Percentiles rank a stretch among this genome's conserved stretches.
phyloP scores from a whole-genome alignment of 2,797 vertebrate species.

The Allobates femoralis region DNA sequence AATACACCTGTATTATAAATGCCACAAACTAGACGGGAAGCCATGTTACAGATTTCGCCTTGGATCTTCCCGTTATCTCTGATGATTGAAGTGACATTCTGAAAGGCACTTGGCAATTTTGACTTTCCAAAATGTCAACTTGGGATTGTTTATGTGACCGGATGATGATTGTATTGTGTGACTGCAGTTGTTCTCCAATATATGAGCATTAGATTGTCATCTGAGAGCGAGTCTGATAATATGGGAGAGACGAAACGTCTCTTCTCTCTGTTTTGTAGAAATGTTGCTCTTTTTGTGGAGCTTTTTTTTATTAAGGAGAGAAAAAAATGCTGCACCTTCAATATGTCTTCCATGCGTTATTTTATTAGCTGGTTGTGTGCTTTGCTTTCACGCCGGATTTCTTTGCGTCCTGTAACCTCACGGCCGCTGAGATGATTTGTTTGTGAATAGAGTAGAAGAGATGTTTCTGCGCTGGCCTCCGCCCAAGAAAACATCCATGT shows the following conservation, averaged over 20 bases:
- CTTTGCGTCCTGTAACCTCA: not conserved
- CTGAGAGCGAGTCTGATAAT: not conserved
- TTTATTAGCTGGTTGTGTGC: not conserved
- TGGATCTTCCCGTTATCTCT: no score
- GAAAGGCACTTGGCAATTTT: no score
- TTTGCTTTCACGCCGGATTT: slow-evolving; percentile 1
- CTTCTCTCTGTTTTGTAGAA: not conserved
- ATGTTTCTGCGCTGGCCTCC: not conserved
- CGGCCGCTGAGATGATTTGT: not conserved
- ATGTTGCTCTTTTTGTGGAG: not conserved
- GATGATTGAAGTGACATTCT: no score
- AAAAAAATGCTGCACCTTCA: not conserved
- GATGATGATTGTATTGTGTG: no score
- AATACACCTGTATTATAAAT: no score
- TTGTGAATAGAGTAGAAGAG: not conserved
- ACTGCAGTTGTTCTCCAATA: no score
- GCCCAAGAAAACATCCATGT: not conserved
- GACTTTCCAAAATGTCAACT: no score
- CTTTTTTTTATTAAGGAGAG: not conserved
- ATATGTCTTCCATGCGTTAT: not conserved
- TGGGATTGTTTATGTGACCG: no score
- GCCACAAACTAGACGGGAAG: no score
- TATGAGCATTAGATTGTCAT: no score
- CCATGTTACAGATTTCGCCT: no score
- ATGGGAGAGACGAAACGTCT: not conserved